phyloP scores from a whole-genome alignment of 2,888 invertebrate species.

The Eulithis prunata region DNA sequence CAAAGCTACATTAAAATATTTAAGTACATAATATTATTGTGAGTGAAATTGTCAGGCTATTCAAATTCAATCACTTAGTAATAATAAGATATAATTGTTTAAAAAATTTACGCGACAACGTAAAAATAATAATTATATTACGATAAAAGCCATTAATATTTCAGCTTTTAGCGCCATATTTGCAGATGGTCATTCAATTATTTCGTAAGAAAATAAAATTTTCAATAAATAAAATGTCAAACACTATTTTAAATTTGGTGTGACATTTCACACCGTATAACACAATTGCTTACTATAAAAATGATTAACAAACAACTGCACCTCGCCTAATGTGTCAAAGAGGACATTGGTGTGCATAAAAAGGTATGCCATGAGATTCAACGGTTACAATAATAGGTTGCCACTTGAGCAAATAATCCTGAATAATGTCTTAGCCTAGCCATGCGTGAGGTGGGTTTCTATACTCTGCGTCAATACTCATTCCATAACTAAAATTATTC shows the following conservation, averaged over 20 bases:
- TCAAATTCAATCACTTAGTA: slow-evolving; percentile 48
- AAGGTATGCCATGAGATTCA: slow-evolving; percentile 79
- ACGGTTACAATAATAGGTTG: slow-evolving; percentile 75
- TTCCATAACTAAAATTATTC: slow-evolving; percentile 53
- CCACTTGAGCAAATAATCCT: slow-evolving; percentile 82
- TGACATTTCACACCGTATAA: slow-evolving; percentile 80
- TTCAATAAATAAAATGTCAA: slow-evolving; percentile 83
- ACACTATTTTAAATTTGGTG: slow-evolving; percentile 77
- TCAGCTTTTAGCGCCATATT: slow-evolving; percentile 74
- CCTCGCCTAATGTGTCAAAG: slow-evolving; percentile 71
- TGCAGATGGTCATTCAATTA: slow-evolving; percentile 81
- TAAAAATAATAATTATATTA: slow-evolving; percentile 52
- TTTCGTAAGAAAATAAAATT: slow-evolving; percentile 83
- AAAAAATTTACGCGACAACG: slow-evolving; percentile 48
- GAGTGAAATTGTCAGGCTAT: slow-evolving; percentile 41
- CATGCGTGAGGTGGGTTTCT: slow-evolving; percentile 77
- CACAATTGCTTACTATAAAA: slow-evolving; percentile 83
- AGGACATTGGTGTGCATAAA: slow-evolving; percentile 70
- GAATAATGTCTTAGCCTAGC: slow-evolving; percentile 74
- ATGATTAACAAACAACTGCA: slow-evolving; percentile 83
- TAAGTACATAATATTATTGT: slow-evolving; percentile 61
- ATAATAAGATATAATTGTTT: slow-evolving; percentile 46
- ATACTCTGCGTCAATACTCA: slow-evolving; percentile 65
- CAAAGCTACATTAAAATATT: slow-evolving; percentile 50
- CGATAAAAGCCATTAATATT: slow-evolving; percentile 55